Conservation (phyloP, 2,113 vertebrate species). For the Pleuronectes platessa region DNA sequence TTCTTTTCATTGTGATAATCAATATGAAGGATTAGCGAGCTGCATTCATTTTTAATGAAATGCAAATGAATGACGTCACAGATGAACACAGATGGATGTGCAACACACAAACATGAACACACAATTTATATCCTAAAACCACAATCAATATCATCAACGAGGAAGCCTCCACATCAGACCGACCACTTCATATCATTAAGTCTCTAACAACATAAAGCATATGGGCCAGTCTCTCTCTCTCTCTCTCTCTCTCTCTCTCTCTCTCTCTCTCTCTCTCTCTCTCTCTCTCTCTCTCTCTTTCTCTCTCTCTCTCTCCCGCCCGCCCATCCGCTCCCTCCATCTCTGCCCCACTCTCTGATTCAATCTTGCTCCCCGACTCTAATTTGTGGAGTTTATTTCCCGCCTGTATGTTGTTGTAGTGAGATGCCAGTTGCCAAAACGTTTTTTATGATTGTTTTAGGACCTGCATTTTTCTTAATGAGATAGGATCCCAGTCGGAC, state of each 20-base stretch:
- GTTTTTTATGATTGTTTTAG: conserved; percentile 96
- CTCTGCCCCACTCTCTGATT: conserved; percentile 29
- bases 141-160: conserved; percentile 96
- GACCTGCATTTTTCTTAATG: conserved; percentile 93
- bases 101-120: conserved; percentile 33
- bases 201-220: conserved; percentile 86
- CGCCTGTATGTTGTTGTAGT: conserved; percentile 89
- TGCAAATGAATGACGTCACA: conserved; percentile 69
- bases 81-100: conserved; percentile 58
- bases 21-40: conserved; percentile 61
- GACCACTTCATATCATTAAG: conserved; percentile 93
- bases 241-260: neutral
- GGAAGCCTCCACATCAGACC: conserved; percentile 87
- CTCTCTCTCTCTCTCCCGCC: no score
- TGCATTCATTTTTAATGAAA: conserved; percentile 71
- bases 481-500: conserved; percentile 94
- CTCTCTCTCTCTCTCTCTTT: neutral
- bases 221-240: conserved; percentile 68
- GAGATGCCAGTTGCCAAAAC: conserved; percentile 93
- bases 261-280: neutral
- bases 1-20: conserved; percentile 44
- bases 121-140: conserved; percentile 82
- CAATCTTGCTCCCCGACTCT: conserved; percentile 49
- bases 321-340: neutral
- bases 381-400: conserved; percentile 93